phyloP scores from a whole-genome alignment of 2,113 vertebrate genomes.

The Macquaria ambigua region DNA sequence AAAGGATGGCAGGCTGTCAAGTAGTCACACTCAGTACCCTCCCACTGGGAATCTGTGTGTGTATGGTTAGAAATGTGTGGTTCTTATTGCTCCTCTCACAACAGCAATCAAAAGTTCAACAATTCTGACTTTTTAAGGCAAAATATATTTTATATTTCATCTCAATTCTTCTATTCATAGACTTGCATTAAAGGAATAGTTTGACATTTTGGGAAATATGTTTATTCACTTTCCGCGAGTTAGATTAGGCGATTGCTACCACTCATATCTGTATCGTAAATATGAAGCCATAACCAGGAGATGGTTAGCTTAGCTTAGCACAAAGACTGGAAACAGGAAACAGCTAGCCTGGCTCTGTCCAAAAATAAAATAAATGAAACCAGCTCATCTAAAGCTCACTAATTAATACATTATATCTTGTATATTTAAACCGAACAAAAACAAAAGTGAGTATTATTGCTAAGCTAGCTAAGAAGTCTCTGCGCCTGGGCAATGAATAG shows the following conservation, averaged over 20 bases:
- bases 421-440: too few relatives aligned
- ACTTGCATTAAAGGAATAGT: neutral
- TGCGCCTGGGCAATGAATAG: too few relatives aligned
- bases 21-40: conserved; percentile 16
- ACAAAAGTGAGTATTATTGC: too few relatives aligned
- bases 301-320: too few relatives aligned
- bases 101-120: neutral
- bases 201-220: neutral
- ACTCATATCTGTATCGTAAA: neutral
- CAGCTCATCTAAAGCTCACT: too few relatives aligned
- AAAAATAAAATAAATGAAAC: too few relatives aligned
- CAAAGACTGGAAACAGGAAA: too few relatives aligned
- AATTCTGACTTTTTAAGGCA: neutral
- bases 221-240: neutral
- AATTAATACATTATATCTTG: too few relatives aligned
- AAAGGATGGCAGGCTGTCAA: conserved; percentile 62
- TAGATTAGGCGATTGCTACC: neutral
- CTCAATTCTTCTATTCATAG: neutral
- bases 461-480: too few relatives aligned
- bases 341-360: too few relatives aligned
- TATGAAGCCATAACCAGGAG: neutral
- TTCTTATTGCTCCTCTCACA: neutral
- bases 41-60: conserved; percentile 55
- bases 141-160: neutral
- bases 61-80: neutral